Base-by-base conservation (phyloP, 2,797 vertebrate genomes). In the Tinamus major region DNA sequence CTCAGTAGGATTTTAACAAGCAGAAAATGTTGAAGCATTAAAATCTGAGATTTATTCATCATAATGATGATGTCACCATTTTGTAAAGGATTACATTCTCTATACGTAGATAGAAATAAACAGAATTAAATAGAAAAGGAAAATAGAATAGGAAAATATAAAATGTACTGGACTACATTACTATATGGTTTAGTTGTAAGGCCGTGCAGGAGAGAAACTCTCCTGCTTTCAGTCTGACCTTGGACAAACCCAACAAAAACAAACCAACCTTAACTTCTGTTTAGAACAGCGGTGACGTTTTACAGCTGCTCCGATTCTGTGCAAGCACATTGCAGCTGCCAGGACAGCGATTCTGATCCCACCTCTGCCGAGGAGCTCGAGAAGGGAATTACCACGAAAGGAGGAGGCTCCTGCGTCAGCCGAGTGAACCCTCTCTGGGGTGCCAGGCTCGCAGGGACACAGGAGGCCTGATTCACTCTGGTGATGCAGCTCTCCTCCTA, bases 1-100 rank as follows among this genome's bases (percentile, higher is more conserved):
- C 39, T 94, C 53, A 44, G 27, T 65, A 81, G 89, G 86, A 78
- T 24, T 53, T 16, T 56, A 94, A 29, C 59, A 91, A 69, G 72
- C 59, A 77, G 61, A 27, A 9, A 31, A 29, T 79, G 42, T 71
- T 64, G 33, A 35, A 35, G 35, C 42, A 95, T 85, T 75, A 79
- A 88, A 87, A 79, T 41, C 69, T n/a, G n/a, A n/a, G n/a, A n/a
- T n/a, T n/a, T n/a, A n/a, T n/a, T n/a, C n/a, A n/a, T n/a, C n/a
- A n/a, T n/a, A n/a, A n/a, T n/a, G n/a, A 84, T 58, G 6, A 41
- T 93, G 76, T 62, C 31, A 2, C 63, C 31, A 11, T n/a, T 55
- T 55, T 77, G 92, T 89, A 79, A 90, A 68, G 0, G 27, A 67
- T 13, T 67, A 6, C 37, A 51, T 69, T 84, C 70, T 92, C 9